These are phyloP conservation scores for Sweltsa coloradensis DNA, from an alignment of 1,140 invertebrate species.

Conservation along the genomic window DNA sequence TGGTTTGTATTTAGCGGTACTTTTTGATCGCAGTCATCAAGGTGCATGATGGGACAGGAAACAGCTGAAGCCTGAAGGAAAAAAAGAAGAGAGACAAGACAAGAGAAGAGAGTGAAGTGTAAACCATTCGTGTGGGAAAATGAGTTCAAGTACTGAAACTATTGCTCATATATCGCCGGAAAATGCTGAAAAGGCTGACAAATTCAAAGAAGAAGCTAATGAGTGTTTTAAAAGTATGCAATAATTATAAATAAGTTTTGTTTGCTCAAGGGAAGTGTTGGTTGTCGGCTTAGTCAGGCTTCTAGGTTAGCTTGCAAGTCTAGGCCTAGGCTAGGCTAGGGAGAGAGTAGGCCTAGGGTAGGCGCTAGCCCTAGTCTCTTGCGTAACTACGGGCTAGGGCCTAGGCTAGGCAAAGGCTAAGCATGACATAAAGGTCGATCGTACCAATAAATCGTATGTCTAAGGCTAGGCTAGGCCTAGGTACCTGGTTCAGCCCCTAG, in stretches of 20 bases:
- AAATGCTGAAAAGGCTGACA: conserved; percentile 46
- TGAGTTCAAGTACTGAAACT: conserved; percentile 3
- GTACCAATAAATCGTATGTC: too few species aligned
- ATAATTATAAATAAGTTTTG: background rate
- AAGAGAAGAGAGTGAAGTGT: too few species aligned
- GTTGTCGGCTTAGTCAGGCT: conserved; percentile 23
- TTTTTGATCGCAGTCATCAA: too few species aligned
- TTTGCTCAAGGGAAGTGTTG: background rate
- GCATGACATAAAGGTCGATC: too few species aligned
- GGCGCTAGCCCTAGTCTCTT: background rate
- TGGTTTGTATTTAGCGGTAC: too few species aligned
- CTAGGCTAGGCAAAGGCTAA: background rate
- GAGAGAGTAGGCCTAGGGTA: background rate
- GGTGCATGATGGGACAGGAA: too few species aligned
- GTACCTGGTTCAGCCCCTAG: too few species aligned
- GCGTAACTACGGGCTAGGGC: background rate
- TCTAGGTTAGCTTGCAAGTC: conserved; percentile 24
- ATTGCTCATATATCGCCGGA: conserved; percentile 23
- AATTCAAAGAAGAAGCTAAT: conserved; percentile 73
- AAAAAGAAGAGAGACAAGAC: too few species aligned
- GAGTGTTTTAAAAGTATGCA: conserved; percentile 68
- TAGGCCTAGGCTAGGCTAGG: background rate
- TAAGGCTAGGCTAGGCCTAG: too few species aligned
- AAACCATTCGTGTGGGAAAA: background rate
- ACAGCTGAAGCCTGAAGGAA: too few species aligned